These are phyloP conservation scores for Orthochromis indermauri DNA, from an alignment of 2,113 vertebrate genomes.

Conservation along the genomic window DNA sequence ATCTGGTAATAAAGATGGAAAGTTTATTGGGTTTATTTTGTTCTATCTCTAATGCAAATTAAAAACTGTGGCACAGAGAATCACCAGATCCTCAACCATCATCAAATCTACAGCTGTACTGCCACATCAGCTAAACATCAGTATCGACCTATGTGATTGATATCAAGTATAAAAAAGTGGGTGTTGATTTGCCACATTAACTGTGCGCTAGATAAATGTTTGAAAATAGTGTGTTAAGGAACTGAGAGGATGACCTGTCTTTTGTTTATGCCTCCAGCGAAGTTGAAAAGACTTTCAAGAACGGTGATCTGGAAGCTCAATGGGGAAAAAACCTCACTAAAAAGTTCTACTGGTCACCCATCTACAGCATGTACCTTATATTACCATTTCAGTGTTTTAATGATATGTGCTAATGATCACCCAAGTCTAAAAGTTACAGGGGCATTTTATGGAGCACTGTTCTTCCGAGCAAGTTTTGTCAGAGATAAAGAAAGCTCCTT, in stretches of 20 bases:
- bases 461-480: slow-evolving; percentile 8
- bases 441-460: slow-evolving; percentile 24
- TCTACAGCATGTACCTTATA: background rate
- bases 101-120: background rate
- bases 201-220: background rate
- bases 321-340: background rate
- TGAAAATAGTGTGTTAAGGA: background rate
- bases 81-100: background rate
- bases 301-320: background rate
- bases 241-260: background rate
- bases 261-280: background rate
- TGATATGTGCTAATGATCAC: background rate
- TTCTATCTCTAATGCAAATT: background rate
- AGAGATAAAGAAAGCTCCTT: slow-evolving; percentile 47
- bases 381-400: background rate
- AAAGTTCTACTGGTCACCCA: background rate
- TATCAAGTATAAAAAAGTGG: background rate
- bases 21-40: background rate
- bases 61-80: background rate
- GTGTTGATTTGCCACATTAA: background rate
- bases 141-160: background rate
- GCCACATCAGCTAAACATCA: background rate
- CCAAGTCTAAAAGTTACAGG: background rate
- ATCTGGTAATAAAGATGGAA: background rate
- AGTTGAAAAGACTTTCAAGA: background rate